Evolutionary conservation across 2,797 vertebrate species (phyloP).

Genomic region (Poliocrania exsul): DNA sequence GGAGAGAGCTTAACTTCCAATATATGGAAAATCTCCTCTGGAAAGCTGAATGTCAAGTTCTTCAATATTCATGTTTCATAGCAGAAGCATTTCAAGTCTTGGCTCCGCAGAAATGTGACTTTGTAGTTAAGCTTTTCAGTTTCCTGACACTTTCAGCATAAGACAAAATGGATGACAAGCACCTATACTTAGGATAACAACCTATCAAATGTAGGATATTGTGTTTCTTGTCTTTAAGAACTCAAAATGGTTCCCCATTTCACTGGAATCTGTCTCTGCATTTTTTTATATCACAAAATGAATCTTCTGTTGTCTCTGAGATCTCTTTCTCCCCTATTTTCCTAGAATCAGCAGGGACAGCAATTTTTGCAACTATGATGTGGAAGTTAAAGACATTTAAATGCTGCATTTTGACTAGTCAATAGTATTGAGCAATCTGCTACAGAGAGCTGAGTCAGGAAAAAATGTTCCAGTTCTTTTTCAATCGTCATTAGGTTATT

Average conservation of each 20-base stretch:
- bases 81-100: background rate
- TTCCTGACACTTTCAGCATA: background rate
- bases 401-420: conserved; percentile 16
- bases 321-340: background rate
- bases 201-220: background rate
- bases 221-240: conserved; percentile 9
- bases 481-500: background rate
- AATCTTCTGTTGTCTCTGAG: background rate
- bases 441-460: background rate
- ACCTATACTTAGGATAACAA: conserved; percentile 3
- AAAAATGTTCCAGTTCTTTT: background rate
- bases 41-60: background rate
- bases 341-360: background rate
- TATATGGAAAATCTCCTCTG: background rate
- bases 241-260: background rate
- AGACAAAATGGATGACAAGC: background rate
- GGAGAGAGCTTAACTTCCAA: background rate
- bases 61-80: background rate
- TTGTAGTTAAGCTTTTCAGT: conserved; percentile 10
- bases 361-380: background rate
- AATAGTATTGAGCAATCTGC: conserved; percentile 21
- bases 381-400: conserved; percentile 8
- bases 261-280: background rate
- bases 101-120: background rate
- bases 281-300: background rate